Evolutionary conservation across 2,888 invertebrate genomes (phyloP), one percentile per base, ranked within the genome.

Genomic region (Anarsia innoxiella): DNA sequence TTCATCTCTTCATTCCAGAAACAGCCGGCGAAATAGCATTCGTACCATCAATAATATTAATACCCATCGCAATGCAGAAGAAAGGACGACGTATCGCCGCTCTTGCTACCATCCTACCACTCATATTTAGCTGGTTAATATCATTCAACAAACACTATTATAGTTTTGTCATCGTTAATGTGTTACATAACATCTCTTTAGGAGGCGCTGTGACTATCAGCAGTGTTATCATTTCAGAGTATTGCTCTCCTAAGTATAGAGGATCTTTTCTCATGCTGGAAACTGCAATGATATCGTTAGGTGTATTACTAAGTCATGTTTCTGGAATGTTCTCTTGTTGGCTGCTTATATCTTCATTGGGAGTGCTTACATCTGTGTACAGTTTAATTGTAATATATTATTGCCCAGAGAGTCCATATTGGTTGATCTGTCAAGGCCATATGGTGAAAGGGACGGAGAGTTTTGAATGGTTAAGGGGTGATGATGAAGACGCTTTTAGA

Each of bases 1-100:
- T n/a, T n/a, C n/a, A n/a, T n/a, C n/a, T n/a, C n/a, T 51, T 28
- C n/a, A 37, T 47, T 52, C 44, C 52, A 55, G 50, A 53, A 38
- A 47, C 42, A 23, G 45, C 45, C 19, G 52, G 53, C 6, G 53
- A 50, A 42, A 40, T 51, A 27, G 54, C 49, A 3, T 54, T 52
- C 31, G 42, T 48, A 11, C 46, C 50, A 40, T 49, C 53, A 23
- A 50, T 58, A 28, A 30, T 58, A 31, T 40, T 48, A 35, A 51
- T 50, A 48, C 51, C 53, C 31, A 45, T 41, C 36, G 31, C 38
- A 39, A 52, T 52, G 53, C 51, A 54, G 44, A 51, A 44, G 36
- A 50, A 48, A 39, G 52, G 51, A 6, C 39, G 53, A 12, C 36
- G 49, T 12, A 39, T 45, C 6, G 53, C 51, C n/a, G 46, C 36